phyloP scores from a whole-genome alignment of 2,888 invertebrate species.

The Callyntrura guangdongensis region DNA sequence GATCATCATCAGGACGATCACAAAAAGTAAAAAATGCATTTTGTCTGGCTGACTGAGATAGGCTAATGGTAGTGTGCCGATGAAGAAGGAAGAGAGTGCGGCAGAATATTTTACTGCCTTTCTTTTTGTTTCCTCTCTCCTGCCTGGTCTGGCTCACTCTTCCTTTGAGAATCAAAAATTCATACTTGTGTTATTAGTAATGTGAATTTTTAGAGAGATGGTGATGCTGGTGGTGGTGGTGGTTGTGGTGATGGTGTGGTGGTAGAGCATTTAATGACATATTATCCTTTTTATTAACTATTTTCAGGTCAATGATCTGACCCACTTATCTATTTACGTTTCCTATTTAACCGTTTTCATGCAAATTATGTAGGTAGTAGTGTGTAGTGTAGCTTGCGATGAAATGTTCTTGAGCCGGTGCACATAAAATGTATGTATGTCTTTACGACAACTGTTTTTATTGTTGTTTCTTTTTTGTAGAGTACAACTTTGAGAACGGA shows the following conservation, averaged over 20 bases:
- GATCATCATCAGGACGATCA: neutral
- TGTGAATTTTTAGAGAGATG: too few relatives aligned
- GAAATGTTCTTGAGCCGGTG: too few relatives aligned
- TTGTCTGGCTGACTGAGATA: conserved; percentile 10
- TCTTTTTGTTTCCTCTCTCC: conserved; percentile 20
- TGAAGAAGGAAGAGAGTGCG: conserved; percentile 35
- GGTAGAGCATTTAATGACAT: neutral
- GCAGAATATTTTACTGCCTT: conserved; percentile 42
- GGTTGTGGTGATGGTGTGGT: neutral
- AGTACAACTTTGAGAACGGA: too few relatives aligned
- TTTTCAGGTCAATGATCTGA: too few relatives aligned
- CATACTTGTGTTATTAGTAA: neutral
- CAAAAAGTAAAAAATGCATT: conserved; percentile 40
- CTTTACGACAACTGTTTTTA: too few relatives aligned
- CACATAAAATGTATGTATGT: too few relatives aligned
- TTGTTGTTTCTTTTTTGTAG: too few relatives aligned
- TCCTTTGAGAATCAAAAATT: neutral
- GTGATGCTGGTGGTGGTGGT: too few relatives aligned
- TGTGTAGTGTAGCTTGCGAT: too few relatives aligned
- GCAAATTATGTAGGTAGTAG: too few relatives aligned
- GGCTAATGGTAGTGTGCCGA: conserved; percentile 9
- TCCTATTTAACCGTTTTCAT: too few relatives aligned
- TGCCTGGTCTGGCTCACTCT: neutral
- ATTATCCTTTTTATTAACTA: neutral
- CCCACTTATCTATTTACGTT: too few relatives aligned